Base-by-base conservation (phyloP, 2,797 vertebrate genomes). In the Diglossa cyanea region DNA sequence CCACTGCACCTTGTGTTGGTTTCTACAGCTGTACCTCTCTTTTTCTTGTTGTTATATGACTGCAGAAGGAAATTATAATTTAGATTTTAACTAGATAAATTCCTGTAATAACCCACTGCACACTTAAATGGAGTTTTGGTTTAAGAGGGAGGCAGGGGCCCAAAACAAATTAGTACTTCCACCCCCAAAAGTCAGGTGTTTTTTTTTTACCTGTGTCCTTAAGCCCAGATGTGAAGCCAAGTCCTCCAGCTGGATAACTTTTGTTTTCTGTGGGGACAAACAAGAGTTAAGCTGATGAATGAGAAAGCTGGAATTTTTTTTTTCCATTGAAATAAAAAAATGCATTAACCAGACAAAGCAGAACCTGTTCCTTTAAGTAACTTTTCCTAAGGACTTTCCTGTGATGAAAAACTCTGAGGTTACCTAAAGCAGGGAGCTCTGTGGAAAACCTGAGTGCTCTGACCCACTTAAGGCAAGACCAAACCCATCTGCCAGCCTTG, bases 241-340 rank as follows among this genome's bases (percentile, higher is more conserved):
- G 53, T 99, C 99, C 96, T 99, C 99, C 93, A 99, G 96, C 68
- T 99, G 98, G 87, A 99, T 98, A 62, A 99, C 99, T 92, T 99
- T 99, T 4, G 98, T 97, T 73, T 95, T 98, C 99, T 99, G 96
- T 5, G 57, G 77, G 61, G 65, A 92, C 44, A 86, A 80, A 80
- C 10, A 39, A 61, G 48, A 93, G 50, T 91, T 61, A 68, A 30
- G 61, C 37, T 72, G 66, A 83, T 63, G 71, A 73, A 88, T 54
- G 19, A 25, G 8, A 42, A 63, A 17, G 11, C 2, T 23, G 40
- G 17, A 4, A 0, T 55, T 45, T 63, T 21, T 63, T 21, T 55
- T 76, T 18, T 11, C 15, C 50, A 80, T 47, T 70, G 61, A 35
- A 73, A 76, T 12, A 55, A 85, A 86, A 85, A 26, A 45, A 15